Evolutionary conservation across 2,113 vertebrate species (phyloP), one percentile per base, ranked within the genome.

Genomic region (Lagopus muta): DNA sequence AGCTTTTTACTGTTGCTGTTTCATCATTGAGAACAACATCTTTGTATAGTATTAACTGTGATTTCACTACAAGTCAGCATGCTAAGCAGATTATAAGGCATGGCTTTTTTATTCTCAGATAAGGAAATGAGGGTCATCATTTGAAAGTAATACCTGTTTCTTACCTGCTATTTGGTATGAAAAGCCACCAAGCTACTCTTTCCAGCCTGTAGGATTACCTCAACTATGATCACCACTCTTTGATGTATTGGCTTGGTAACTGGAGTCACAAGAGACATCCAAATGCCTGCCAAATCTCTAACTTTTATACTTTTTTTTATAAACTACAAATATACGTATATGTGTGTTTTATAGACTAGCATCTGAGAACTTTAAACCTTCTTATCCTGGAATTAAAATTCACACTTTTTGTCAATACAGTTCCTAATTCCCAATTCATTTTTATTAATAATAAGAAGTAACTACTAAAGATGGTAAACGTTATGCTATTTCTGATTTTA

Each of bases 281-380:
- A 66, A 13, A 4, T 69, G 25, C 30, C 43, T 82, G 8, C 47
- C 74, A n/a, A 27, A n/a, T 71, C 34, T 83, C n/a, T 34, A 52
- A 0, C 2, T 79, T 62, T 24, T 55, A 24, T 2, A 0, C 2
- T 61, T 69, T 69, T 5, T 16, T 66, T 3, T 61, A 2, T 32
- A 43, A 17, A 6, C 2, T 13, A 18, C 8, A 20, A 74, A 5
- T 77, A 11, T 66, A 50, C 34, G 11, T 88, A 10, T 75, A 6
- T 71, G 4, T 17, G 11, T 10, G 9, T 17, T 2, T 22, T 42
- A 5, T 10, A 58, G 32, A 18, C 20, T 0, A 48, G 1, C 19
- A 28, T 13, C 22, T 65, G 8, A 36, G 21, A 54, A 48, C 8
- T 64, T 8, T 48, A 76, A 78, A 25, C 13, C 8, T 81, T 7